phyloP scores from a whole-genome alignment of 2,888 invertebrate genomes.

The Agrochola litura region DNA sequence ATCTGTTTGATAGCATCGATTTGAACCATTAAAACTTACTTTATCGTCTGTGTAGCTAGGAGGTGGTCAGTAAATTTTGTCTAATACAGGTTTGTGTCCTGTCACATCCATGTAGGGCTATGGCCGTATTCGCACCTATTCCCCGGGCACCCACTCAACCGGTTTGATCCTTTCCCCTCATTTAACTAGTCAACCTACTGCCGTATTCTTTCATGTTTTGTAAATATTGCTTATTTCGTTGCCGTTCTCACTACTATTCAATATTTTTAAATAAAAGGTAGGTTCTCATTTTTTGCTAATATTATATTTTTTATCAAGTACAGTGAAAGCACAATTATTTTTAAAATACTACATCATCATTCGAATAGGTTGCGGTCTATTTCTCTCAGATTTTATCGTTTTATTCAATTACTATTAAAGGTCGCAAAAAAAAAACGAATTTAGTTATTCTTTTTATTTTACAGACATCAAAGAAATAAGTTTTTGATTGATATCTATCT shows the following conservation, averaged over 20 bases:
- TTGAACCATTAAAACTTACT: slow-evolving; percentile 82
- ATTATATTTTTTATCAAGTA: slow-evolving; percentile 4
- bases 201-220: slow-evolving; percentile 33
- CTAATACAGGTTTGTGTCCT: slow-evolving; percentile 82
- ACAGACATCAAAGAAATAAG: slow-evolving; percentile 42
- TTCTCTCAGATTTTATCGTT: slow-evolving; percentile 47
- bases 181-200: slow-evolving; percentile 59
- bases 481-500: slow-evolving; percentile 59
- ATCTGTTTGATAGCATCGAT: slow-evolving; percentile 82
- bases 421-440: slow-evolving; percentile 17
- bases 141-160: slow-evolving; percentile 69
- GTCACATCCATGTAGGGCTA: slow-evolving; percentile 79
- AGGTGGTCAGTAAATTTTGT: slow-evolving; percentile 81
- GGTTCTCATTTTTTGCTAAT: slow-evolving; percentile 5
- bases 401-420: slow-evolving; percentile 55
- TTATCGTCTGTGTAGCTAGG: slow-evolving; percentile 74
- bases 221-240: slow-evolving; percentile 5
- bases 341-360: slow-evolving; percentile 33
- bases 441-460: slow-evolving; percentile 38
- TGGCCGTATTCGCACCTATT: slow-evolving; percentile 78
- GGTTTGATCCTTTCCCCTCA: slow-evolving; percentile 68
- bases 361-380: slow-evolving; percentile 48
- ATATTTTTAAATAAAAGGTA: slow-evolving; percentile 12
- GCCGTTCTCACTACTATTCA: not conserved
- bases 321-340: slow-evolving; percentile 36